phyloP scores from a whole-genome alignment of 37 sponge, comb jelly and placozoan species.

The Haliclona indistincta region DNA sequence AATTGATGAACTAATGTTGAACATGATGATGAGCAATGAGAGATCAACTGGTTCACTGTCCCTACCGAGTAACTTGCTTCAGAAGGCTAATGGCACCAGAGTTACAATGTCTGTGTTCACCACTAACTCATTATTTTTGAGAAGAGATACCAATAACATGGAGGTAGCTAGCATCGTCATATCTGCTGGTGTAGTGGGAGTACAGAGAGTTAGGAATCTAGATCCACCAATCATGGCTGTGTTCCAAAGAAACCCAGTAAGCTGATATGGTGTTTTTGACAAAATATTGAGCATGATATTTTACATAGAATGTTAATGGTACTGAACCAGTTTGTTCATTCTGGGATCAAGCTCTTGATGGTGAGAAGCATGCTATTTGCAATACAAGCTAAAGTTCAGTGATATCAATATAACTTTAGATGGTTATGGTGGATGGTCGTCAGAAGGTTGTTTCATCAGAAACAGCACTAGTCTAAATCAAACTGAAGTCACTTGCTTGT shows the following conservation, averaged over 20 bases:
- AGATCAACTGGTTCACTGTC: slow-evolving; percentile 4
- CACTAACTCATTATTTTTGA: slow-evolving; percentile 14
- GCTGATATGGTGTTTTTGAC: background rate
- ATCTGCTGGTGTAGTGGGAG: slow-evolving; percentile 17
- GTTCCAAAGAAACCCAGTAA: slow-evolving; percentile 15
- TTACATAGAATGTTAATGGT: slow-evolving; percentile 9
- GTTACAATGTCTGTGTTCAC: slow-evolving; percentile 8
- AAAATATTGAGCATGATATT: background rate
- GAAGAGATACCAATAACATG: background rate
- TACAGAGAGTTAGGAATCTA: background rate
- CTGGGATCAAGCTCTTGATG: slow-evolving; percentile 52
- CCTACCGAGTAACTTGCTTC: slow-evolving; percentile 16
- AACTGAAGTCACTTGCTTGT: background rate
- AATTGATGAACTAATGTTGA: no score
- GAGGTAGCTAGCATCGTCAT: slow-evolving; percentile 27
- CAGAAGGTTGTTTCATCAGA: slow-evolving; percentile 34
- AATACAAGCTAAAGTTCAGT: background rate
- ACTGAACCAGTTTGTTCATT: slow-evolving; percentile 19
- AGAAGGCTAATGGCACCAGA: no score
- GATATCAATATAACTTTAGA: background rate
- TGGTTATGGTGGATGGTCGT: slow-evolving; percentile 53
- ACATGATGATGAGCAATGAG: no score
- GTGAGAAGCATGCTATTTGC: background rate
- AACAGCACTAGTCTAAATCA: background rate
- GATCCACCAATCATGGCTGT: slow-evolving; percentile 5